Evolutionary conservation across 1,140 invertebrate genomes (phyloP), one percentile per base, ranked within the genome.

Genomic region (Dreissena polymorpha): DNA sequence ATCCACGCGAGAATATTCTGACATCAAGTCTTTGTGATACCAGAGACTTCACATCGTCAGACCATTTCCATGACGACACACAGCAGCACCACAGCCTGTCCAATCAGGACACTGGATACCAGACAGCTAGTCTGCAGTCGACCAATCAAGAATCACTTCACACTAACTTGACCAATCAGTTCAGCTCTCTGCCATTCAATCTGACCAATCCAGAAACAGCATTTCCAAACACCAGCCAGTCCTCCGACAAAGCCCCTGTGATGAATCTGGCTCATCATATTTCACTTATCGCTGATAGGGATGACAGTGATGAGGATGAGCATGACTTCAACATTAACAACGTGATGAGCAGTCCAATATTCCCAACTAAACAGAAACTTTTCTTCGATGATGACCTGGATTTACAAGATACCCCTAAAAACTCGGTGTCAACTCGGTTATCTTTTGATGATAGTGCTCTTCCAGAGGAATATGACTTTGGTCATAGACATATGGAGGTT

Each of bases 101-200:
- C 70, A 85, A 85, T 88, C 88, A 89, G 57, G 88, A 89, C 74
- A 89, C 88, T 67, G 87, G 86, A 23, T 88, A 87, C 71, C 87
- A 88, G 63, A 87, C 87, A 50, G 81, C 83, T 5, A 89, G 88
- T 75, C 74, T 88, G 68, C 88, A 89, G 67, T 85, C 83, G 60
- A 88, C 85, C 71, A 84, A 84, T 88, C 88, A 86, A 18, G 88
- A 89, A n/a, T 72, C 69, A 18, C 25, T 83, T 14, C 83, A 86
- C 21, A 88, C 85, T 55, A 88, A 87, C 77, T 67, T 88, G 51
- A 88, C 88, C 49, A 84, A 80, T 73, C 86, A 88, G 78, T 85
- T 86, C 74, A 73, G 85, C 53, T 80, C 76, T 13, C 39, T 86
- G 16, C 85, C 87, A 18, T 75, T 86, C 29, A 81, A 75, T 75